phyloP scores from a whole-genome alignment of 2,113 vertebrate genomes.

The Aegotheles bennettii region DNA sequence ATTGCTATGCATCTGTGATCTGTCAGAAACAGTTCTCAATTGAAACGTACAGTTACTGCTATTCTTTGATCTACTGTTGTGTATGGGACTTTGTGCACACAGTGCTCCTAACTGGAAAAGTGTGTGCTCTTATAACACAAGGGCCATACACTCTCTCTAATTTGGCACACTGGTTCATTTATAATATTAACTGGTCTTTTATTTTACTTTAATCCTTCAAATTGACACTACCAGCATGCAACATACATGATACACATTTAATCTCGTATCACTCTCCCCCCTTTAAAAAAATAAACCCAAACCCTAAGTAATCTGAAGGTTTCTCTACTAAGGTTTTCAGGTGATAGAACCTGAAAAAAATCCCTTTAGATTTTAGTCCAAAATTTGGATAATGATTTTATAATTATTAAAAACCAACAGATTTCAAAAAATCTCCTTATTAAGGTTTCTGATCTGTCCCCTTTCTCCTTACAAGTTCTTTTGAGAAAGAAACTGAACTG shows the following conservation, averaged over 20 bases:
- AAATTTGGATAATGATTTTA: background rate
- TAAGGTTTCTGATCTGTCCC: background rate
- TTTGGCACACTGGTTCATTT: background rate
- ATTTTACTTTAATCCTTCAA: background rate
- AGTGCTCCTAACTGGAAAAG: background rate
- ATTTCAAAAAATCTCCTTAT: accelerated
- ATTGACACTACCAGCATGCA: background rate
- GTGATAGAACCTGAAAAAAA: background rate
- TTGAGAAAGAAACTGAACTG: background rate
- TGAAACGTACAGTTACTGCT: slow-evolving; percentile 34
- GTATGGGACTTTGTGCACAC: background rate
- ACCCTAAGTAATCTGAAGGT: background rate
- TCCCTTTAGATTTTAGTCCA: background rate
- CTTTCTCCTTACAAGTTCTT: background rate
- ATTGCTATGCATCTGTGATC: slow-evolving; percentile 15
- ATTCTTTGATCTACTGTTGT: slow-evolving; percentile 35
- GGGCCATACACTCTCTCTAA: background rate
- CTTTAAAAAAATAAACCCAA: accelerated
- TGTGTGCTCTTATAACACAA: background rate
- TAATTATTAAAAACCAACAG: background rate
- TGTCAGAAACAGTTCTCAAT: slow-evolving; percentile 56
- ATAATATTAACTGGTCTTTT: background rate
- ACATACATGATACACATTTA: background rate
- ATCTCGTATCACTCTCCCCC: background rate
- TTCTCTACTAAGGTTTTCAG: background rate